Base-by-base conservation (phyloP, 2,797 vertebrate species). In the Muraenolepis orangiensis region DNA sequence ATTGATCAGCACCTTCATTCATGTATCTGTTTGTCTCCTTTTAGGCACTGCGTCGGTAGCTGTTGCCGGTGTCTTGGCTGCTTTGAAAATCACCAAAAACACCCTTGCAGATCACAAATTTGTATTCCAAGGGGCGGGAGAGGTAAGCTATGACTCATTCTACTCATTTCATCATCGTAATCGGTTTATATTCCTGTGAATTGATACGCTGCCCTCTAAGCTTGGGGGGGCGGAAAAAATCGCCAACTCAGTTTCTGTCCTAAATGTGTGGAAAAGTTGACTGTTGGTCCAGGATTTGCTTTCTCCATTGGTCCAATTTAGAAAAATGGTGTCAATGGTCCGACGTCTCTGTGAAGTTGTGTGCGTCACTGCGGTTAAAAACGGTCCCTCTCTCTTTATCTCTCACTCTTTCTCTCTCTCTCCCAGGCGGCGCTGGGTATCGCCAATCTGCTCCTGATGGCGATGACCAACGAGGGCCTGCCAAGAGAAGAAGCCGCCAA, bases 51-150 rank as follows among this genome's bases (percentile, higher is more conserved):
- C 98, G 0, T 96, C 98, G 0, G 95, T 99, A 5, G 97, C 98
- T 73, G 95, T 98, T 0, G 98, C 97, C 1, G 98, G 98, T 26
- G 81, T 99, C 78, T 89, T 99, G 70, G 96, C 96, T 77, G 95
- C 96, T 74, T 87, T 98, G 82, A 94, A 95, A 87, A 95, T 99
- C 90, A 98, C 96, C 72, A 98, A 98, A 85, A 96, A 96, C 87
- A 96, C 92, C 80, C 92, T 99, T 46, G 92, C 93, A 34, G 94
- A 98, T 77, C 97, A 99, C 69, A 97, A 91, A 4, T 98, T 99
- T 89, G 96, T 99, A 83, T 99, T 99, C 91, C 98, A 97, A 87
- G 98, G 98, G 73, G 98, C 98, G 10, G 98, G 98, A 72, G 97
- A 98, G 96, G 98, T 98, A 83, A 89, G 26, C n/a, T 13, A 23